These are phyloP conservation scores for Melanotaenia duboulayi DNA, from an alignment of 2,113 vertebrate species.

Conservation along the genomic window DNA sequence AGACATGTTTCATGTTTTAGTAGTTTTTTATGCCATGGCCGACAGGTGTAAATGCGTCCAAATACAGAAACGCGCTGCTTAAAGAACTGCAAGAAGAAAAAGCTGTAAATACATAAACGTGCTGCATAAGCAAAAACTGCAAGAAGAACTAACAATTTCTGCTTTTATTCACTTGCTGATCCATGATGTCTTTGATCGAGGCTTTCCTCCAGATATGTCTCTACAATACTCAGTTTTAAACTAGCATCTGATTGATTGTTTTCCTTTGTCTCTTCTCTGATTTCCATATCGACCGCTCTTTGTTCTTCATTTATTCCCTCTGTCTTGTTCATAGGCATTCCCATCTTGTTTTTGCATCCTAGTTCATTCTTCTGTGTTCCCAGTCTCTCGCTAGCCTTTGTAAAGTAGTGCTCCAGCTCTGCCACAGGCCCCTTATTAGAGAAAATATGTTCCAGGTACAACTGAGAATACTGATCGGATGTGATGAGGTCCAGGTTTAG, in stretches of 20 bases:
- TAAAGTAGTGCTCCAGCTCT: slow-evolving; percentile 65
- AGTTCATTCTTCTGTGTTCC: slow-evolving; percentile 1
- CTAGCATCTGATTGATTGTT: not conserved
- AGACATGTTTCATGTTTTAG: slow-evolving; percentile 4
- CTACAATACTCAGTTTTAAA: slow-evolving; percentile 63
- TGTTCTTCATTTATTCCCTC: not conserved
- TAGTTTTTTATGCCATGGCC: no score
- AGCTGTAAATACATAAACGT: no score
- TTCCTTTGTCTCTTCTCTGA: not conserved
- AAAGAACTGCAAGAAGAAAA: no score
- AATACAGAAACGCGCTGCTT: no score
- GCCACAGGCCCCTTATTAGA: slow-evolving; percentile 60
- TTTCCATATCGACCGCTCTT: not conserved
- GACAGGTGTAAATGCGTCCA: no score
- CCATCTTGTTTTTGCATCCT: slow-evolving; percentile 16
- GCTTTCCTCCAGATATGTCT: slow-evolving; percentile 51
- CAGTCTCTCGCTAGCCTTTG: slow-evolving; percentile 35
- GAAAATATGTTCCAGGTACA: slow-evolving; percentile 71
- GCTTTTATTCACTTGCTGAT: slow-evolving; percentile 13
- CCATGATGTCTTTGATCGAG: not conserved
- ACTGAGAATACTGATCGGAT: slow-evolving; percentile 66
- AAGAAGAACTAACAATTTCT: no score
- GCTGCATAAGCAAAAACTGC: no score
- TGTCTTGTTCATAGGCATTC: not conserved
- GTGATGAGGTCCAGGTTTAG: slow-evolving; percentile 66